phyloP scores from a whole-genome alignment of 2,113 vertebrate species.

The Rhineura floridana region DNA sequence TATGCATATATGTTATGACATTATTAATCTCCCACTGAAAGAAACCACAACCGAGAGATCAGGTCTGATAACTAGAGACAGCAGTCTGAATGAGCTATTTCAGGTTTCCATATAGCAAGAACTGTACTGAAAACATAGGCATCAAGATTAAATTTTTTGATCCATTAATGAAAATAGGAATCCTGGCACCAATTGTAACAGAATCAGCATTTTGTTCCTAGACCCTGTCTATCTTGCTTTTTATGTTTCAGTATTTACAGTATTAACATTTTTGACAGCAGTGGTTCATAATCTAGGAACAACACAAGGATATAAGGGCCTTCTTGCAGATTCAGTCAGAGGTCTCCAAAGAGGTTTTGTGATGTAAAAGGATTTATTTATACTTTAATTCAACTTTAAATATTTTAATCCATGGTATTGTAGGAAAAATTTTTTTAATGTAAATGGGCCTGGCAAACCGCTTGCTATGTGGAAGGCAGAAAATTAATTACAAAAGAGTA shows the following conservation, averaged over 20 bases:
- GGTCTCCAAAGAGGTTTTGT: conserved; percentile 51
- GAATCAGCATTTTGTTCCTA: not conserved
- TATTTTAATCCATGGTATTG: conserved; percentile 54
- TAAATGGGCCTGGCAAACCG: conserved; percentile 61
- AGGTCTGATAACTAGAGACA: not conserved
- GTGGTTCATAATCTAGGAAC: conserved; percentile 44
- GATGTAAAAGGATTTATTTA: conserved; percentile 65
- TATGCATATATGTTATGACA: not conserved
- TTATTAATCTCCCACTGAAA: not conserved
- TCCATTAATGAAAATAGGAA: conserved; percentile 44
- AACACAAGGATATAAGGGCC: conserved; percentile 58
- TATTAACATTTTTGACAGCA: conserved; percentile 55
- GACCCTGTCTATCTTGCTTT: conserved; percentile 33
- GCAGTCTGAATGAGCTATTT: conserved; percentile 7
- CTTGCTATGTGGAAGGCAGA: conserved; percentile 45
- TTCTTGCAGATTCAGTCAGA: conserved; percentile 48
- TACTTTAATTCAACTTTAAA: conserved; percentile 67
- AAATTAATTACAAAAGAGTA: conserved; percentile 72
- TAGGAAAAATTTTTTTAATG: conserved; percentile 54
- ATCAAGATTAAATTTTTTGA: conserved; percentile 7
- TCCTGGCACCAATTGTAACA: conserved; percentile 10
- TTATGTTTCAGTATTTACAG: conserved; percentile 48
- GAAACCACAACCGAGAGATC: conserved; percentile 4
- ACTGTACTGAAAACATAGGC: conserved; percentile 2
- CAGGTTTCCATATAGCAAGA: not conserved